phyloP scores from a whole-genome alignment of 2,797 vertebrate species.

The Picus viridis region DNA sequence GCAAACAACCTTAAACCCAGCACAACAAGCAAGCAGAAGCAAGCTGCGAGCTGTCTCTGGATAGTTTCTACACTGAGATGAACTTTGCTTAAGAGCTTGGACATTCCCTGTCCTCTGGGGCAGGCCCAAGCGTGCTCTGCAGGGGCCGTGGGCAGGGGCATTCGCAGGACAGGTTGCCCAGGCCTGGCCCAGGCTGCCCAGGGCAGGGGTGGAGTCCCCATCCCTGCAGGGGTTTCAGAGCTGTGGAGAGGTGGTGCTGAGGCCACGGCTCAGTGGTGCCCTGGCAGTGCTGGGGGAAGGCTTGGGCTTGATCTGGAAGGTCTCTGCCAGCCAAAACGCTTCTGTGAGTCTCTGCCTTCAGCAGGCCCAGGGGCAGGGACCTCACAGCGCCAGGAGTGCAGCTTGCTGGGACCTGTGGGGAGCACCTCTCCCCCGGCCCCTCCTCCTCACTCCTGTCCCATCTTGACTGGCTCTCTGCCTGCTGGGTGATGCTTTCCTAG shows the following conservation, averaged over 20 bases:
- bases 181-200: no score
- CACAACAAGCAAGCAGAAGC: neutral
- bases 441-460: neutral
- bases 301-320: no score
- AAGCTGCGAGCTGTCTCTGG: neutral
- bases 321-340: no score
- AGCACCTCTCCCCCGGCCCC: neutral
- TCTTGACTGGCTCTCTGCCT: neutral
- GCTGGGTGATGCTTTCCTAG: neutral
- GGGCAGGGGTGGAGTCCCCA: no score
- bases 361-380: neutral
- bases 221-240: no score
- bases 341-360: no score
- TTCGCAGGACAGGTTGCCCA: neutral
- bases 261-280: no score
- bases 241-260: no score
- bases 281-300: no score
- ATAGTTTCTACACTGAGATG: neutral
- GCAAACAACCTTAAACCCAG: neutral
- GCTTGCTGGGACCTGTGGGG: fast-evolving
- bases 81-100: fast-evolving
- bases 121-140: neutral
- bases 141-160: neutral
- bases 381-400: neutral
- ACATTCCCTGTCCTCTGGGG: fast-evolving